Base-by-base conservation (phyloP, 2,888 invertebrate genomes). In the Candidula unifasciata region DNA sequence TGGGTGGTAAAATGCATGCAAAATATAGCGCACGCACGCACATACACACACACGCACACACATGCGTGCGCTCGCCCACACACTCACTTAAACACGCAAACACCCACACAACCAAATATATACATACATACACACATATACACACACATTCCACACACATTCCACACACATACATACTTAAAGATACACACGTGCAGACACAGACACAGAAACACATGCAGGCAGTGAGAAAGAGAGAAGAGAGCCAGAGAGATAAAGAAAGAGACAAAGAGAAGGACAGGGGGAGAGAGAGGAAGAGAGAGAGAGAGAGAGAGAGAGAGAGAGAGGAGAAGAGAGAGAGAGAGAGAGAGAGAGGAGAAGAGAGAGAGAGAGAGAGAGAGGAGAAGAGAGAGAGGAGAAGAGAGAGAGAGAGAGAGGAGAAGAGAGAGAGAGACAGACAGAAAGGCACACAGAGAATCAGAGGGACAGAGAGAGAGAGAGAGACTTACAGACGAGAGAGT, bases 401-500 rank as follows among this genome's bases (percentile, higher is more conserved):
- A 64, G 5, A n/a, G n/a, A 64, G 21, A 24, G 6, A 13, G 24
- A n/a, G 6, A 21, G 64, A 24, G 24, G 21, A 13, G n/a, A 24
- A 21, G 5, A 21, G 6, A n/a, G n/a, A 24, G n/a, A 24, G 6
- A n/a, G 5, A 21, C 21, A 64, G n/a, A 64, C 13, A 24, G 64
- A 21, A 18, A 16, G 33, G 35, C 5, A 18, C 13, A 35, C 10
- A 69, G n/a, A 10, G n/a, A 66, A 8, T 27, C 35, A 76, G 35
- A 82, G 18, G 71, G n/a, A 68, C 13, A 52, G 18, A 21, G 71
- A 33, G 52, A 30, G 52, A 21, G 60, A 10, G 66, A 10, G 66
- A 21, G 30, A 16, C 76, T 10, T 77, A 21, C 66, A 30, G 77
- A 10, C 64, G 16, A 66, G 52, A 82, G 35, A 82, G 24, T 68